Evolutionary conservation across 2,797 vertebrate genomes (phyloP).

Genomic region (Taeniopygia guttata): DNA sequence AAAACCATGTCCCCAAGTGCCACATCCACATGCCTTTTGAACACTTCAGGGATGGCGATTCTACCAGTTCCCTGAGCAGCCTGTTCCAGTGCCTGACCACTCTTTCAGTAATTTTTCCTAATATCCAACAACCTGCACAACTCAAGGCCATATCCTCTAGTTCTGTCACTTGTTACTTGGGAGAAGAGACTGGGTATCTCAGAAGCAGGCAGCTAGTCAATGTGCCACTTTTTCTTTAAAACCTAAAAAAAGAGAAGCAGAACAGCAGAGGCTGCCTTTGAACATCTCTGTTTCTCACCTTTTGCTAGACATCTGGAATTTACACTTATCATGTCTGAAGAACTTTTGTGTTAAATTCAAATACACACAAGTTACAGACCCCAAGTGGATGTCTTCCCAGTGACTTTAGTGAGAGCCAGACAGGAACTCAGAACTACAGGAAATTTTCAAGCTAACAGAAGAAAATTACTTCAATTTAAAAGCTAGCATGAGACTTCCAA

Average conservation of each 20-base stretch:
- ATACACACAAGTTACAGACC: background rate
- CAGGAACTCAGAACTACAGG: conserved; percentile 7
- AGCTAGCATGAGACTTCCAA: conserved; percentile 1
- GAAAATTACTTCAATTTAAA: conserved; percentile 43
- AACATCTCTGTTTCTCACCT: background rate
- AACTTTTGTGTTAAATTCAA: background rate
- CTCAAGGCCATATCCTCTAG: background rate
- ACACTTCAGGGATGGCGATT: background rate
- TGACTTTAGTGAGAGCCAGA: background rate
- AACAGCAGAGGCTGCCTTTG: background rate
- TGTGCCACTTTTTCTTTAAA: background rate
- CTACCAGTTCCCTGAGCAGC: background rate
- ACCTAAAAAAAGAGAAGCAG: background rate
- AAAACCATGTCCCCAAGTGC: background rate
- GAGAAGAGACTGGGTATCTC: background rate
- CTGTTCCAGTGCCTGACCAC: background rate
- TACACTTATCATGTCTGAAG: background rate
- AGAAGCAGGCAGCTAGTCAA: background rate
- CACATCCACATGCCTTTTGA: background rate
- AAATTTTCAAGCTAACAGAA: conserved; percentile 37
- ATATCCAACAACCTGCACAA: background rate
- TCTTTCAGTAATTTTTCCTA: background rate
- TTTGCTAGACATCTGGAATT: background rate
- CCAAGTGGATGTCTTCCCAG: background rate
- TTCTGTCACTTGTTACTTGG: background rate